Evolutionary conservation across 1,140 invertebrate genomes (phyloP), one percentile per base, ranked within the genome.

Genomic region (Muscidifurax raptorellus): DNA sequence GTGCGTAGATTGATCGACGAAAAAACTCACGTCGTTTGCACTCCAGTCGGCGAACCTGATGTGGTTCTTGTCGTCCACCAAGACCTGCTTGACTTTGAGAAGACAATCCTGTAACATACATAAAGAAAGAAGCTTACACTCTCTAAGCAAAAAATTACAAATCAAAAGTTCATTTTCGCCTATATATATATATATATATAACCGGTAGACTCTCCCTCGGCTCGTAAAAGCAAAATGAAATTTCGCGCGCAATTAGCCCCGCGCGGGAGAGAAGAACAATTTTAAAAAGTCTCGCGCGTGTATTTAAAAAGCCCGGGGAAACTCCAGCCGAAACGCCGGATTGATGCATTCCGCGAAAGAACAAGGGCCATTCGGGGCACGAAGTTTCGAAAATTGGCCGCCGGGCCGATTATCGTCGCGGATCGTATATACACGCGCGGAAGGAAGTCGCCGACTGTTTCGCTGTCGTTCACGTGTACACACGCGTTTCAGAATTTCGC

Each of bases 31-130:
- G 91, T 99, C 99, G 91, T 96, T 97, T 4, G 95, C 95, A 93
- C 96, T 98, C 98, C 98, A 99, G 85, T 98, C 96, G 18, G 95
- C 95, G 91, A 99, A 98, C 86, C 99, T 94, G 88, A 99, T 96
- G 88, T 98, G 98, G 92, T 97, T 98, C 90, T 99, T 98, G 79
- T 99, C 96, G 30, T 99, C 97, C 5, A 96, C 94, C 78, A 99
- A 91, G 75, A 98, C 93, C 27, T 94, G 93, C 93, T 98, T 98
- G 40, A 99, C 96, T 94, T 98, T 99, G 27, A 95, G 87, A 82
- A 99, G 91, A 69, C 96, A 95, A 88, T 99, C 98, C 96, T 98
- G 91, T n/a, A 94, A 94, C 86, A 88, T 91, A 88, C 88, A 87
- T 59, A 69, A 67, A 28, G 25, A 67, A 67, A 67, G 10, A 27